Conservation (phyloP, 2,797 vertebrate species). For the Carduelis carduelis region DNA sequence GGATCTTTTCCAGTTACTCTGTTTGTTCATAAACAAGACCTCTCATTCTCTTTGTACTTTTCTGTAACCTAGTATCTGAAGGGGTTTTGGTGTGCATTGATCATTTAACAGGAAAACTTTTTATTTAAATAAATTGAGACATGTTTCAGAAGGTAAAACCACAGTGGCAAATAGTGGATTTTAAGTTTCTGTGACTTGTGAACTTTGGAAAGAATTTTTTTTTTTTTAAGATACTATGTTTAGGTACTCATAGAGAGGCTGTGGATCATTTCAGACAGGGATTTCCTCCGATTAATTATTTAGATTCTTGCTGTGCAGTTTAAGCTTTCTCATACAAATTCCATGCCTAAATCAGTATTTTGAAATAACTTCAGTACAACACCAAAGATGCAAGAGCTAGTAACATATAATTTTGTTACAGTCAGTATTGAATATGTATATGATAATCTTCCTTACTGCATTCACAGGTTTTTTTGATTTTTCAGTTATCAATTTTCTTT, state of each 20-base stretch:
- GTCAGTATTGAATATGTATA: neutral
- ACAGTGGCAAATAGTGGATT: too few relatives aligned
- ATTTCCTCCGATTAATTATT: neutral
- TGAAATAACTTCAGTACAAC: neutral
- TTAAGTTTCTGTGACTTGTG: neutral
- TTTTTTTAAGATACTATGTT: neutral
- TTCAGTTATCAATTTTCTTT: neutral
- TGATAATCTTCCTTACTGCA: neutral
- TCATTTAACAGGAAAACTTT: neutral
- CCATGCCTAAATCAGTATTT: neutral
- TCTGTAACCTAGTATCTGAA: neutral
- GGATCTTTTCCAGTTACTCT: neutral
- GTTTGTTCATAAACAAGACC: neutral
- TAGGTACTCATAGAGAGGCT: neutral
- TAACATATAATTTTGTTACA: neutral
- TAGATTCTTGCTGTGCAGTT: neutral
- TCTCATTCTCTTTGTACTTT: neutral
- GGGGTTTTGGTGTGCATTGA: accelerated
- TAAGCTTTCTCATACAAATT: neutral
- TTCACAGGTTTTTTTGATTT: neutral
- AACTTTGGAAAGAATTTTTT: neutral
- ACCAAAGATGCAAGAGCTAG: neutral
- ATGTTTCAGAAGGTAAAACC: neutral
- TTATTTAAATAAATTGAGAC: neutral
- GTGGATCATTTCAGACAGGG: neutral